A percentile compares a stretch with the other conserved stretches of the same genome.
Conservation (phyloP, 1,140 invertebrate species). For the Drosophila lacertosa region DNA sequence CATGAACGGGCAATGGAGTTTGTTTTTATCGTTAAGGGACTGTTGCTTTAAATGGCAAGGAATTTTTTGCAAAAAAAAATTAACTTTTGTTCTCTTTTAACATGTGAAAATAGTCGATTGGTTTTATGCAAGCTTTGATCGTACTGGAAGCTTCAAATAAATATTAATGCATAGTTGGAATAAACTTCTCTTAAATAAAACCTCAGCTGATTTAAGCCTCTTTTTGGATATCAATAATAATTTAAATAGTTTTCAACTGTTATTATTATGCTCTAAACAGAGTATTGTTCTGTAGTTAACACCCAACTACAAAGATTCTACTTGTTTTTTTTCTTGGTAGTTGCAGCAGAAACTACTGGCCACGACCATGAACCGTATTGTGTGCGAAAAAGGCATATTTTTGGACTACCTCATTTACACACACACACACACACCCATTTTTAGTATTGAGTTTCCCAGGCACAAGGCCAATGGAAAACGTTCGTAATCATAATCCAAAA, state of each 20-base stretch:
- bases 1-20: conserved; percentile 67
- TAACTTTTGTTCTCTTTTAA: background rate
- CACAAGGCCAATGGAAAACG: conserved; percentile 15
- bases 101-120: no score
- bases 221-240: no score
- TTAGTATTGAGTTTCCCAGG: conserved; percentile 10
- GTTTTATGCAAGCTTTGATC: no score
- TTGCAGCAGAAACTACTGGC: conserved; percentile 6
- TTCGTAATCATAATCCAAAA: conserved; percentile 70
- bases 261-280: no score
- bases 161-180: no score
- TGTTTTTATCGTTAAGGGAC: conserved; percentile 8
- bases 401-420: conserved; percentile 38
- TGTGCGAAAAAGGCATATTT: conserved; percentile 51
- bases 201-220: no score
- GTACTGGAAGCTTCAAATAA: no score
- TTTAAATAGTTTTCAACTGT: no score
- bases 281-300: no score
- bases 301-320: no score
- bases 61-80: conserved; percentile 22
- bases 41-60: conserved; percentile 40
- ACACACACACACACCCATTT: conserved; percentile 10
- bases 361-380: conserved; percentile 46
- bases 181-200: no score
- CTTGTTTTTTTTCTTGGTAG: no score